These are phyloP conservation scores for Drosophila niveifrons DNA, from an alignment of 2,888 invertebrate genomes.

Conservation along the genomic window DNA sequence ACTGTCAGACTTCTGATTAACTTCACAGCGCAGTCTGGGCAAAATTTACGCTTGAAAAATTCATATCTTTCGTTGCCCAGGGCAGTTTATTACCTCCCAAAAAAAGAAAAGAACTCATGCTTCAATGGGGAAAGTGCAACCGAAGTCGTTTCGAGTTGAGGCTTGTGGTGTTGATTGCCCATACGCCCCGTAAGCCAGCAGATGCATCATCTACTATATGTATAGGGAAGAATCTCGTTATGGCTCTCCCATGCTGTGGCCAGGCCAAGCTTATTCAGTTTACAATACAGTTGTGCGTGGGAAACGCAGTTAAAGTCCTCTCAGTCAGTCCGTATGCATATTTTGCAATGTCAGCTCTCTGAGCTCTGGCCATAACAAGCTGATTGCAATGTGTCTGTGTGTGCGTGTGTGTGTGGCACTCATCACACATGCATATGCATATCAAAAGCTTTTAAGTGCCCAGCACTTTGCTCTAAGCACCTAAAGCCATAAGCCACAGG, in stretches of 20 bases:
- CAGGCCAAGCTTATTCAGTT: slow-evolving; percentile 12
- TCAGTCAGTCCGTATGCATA: slow-evolving; percentile 22
- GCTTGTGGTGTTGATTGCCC: slow-evolving; percentile 22
- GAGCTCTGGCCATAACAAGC: slow-evolving; percentile 19
- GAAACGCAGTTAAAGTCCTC: neutral
- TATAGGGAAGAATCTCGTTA: slow-evolving; percentile 50
- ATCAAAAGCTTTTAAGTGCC: slow-evolving; percentile 59
- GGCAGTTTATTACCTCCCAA: slow-evolving; percentile 7
- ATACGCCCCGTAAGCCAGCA: slow-evolving; percentile 33
- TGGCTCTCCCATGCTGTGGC: slow-evolving; percentile 39
- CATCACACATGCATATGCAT: slow-evolving; percentile 42
- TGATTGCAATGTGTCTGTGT: neutral
- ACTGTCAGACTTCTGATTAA: slow-evolving; percentile 58
- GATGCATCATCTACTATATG: slow-evolving; percentile 40
- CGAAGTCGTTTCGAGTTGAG: slow-evolving; percentile 16
- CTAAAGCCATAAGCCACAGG: slow-evolving; percentile 44
- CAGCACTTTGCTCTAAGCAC: slow-evolving; percentile 45
- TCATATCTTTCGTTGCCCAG: slow-evolving; percentile 20
- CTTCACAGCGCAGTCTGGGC: slow-evolving; percentile 39
- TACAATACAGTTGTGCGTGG: slow-evolving; percentile 8
- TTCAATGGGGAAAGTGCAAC: neutral
- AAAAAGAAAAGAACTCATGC: neutral
- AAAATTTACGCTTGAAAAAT: slow-evolving; percentile 53
- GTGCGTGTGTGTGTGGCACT: slow-evolving; percentile 12
- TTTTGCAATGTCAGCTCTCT: slow-evolving; percentile 15